Base-by-base conservation (phyloP, 2,888 invertebrate species). In the Stenchaetothrips biformis region DNA sequence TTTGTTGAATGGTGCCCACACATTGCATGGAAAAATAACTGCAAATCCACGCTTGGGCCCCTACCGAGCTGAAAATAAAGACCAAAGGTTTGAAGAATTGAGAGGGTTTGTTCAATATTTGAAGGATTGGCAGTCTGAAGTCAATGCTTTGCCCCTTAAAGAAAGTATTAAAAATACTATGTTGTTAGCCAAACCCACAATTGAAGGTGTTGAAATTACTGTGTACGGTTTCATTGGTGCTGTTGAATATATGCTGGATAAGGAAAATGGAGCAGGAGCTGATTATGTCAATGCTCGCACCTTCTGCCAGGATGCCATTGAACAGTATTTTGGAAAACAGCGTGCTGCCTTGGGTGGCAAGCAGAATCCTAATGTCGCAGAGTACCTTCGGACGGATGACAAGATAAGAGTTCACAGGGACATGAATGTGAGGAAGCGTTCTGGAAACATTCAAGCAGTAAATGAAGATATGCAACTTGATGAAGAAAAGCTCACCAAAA, bases 141-240 rank as follows among this genome's bases (percentile, higher is more conserved):
- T 62, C 18, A 18, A 18, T 13, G 62, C 62, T 18, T 13, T 62
- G 9, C 62, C 62, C 13, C 62, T 62, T 6, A 16, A 6, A 16
- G 18, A 8, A 9, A 62, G 18, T 6, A 18, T 13, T 13, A 62
- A 18, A 18, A 8, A 18, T 13, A 62, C 13, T 13, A 13, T 62
- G 9, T 16, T 62, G 18, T 16, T 62, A 18, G 9, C 62, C 9
- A 62, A 18, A 18, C 62, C 9, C 8, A 16, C 62, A 13, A 18
- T 62, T 8, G 62, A 62, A 62, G 62, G 62, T 62, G 18, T 62
- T 62, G 62, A 62, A 62, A 62, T 62, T 18, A 62, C 62, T 62
- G 62, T 62, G 18, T 16, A 62, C 18, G 62, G 13, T 6, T 62
- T 62, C 18, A 62, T 62, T 62, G 62, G 62, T 62, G 62, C 18